phyloP scores from a whole-genome alignment of 2,888 invertebrate species.

The Dorcus parallelipipedus region DNA sequence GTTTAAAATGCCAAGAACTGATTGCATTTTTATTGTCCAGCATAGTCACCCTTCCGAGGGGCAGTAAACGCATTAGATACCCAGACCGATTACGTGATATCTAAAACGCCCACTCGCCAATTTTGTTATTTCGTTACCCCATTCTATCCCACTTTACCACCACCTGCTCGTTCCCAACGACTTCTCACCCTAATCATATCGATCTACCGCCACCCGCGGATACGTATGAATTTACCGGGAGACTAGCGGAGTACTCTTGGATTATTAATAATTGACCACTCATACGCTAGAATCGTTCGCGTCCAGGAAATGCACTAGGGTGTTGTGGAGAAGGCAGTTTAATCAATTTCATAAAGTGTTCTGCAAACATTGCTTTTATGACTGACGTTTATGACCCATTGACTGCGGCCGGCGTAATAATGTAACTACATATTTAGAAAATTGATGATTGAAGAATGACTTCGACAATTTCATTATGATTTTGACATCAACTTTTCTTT shows the following conservation, averaged over 20 bases:
- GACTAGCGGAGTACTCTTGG: neutral
- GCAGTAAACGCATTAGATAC: neutral
- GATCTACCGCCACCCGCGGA: slow-evolving; percentile 1
- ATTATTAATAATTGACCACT: slow-evolving; percentile 2
- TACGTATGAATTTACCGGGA: neutral
- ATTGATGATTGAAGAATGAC: too few relatives aligned
- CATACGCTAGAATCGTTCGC: neutral
- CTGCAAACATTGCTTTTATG: neutral
- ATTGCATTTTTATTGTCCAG: too few relatives aligned
- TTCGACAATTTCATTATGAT: too few relatives aligned
- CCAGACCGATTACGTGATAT: neutral
- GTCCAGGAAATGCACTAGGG: neutral
- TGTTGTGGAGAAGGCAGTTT: neutral
- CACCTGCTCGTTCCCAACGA: neutral
- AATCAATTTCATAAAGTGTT: neutral
- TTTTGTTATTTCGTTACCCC: neutral
- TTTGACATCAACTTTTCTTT: too few relatives aligned
- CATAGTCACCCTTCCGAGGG: too few relatives aligned
- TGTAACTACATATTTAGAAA: too few relatives aligned
- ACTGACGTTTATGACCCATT: neutral
- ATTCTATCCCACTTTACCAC: neutral
- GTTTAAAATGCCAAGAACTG: too few relatives aligned
- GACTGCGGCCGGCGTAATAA: neutral
- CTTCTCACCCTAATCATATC: neutral
- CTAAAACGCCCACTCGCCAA: slow-evolving; percentile 3